A percentile compares a stretch with the other conserved stretches of the same genome.
Evolutionary conservation across 2,113 vertebrate genomes (phyloP).

Genomic region (Mastomys natalensis): DNA sequence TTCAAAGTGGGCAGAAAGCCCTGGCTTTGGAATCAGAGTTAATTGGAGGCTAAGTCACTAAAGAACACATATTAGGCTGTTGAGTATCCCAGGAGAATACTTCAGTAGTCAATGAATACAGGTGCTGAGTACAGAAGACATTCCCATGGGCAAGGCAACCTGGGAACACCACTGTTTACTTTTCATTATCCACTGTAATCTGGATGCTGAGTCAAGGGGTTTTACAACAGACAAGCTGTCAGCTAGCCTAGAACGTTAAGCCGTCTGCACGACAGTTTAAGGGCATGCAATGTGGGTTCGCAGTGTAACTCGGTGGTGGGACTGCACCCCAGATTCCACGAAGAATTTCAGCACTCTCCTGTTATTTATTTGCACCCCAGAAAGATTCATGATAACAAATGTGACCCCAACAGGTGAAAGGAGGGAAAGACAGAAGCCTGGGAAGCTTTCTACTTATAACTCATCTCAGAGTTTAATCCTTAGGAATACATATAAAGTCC

Average conservation of each 20-base stretch:
- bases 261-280: not conserved
- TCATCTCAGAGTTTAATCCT: not conserved
- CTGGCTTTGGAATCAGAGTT: not conserved
- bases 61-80: not conserved
- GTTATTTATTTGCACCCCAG: slow-evolving; percentile 26
- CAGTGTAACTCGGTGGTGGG: not conserved
- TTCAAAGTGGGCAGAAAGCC: not conserved
- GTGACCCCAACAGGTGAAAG: not conserved
- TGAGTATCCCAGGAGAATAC: not conserved
- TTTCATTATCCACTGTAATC: not conserved
- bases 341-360: not conserved
- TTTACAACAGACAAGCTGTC: not conserved
- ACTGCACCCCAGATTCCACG: not conserved
- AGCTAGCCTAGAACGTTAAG: not conserved
- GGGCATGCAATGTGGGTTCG: not conserved
- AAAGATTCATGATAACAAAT: not conserved
- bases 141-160: not conserved
- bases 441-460: not conserved
- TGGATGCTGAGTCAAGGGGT: not conserved
- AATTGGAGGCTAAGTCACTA: not conserved
- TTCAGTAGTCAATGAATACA: not conserved
- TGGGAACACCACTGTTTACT: not conserved
- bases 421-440: not conserved
- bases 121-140: not conserved
- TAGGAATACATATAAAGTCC: not conserved